These are phyloP conservation scores for Onychostruthus taczanowskii DNA, from an alignment of 2,113 vertebrate species.

Conservation along the genomic window DNA sequence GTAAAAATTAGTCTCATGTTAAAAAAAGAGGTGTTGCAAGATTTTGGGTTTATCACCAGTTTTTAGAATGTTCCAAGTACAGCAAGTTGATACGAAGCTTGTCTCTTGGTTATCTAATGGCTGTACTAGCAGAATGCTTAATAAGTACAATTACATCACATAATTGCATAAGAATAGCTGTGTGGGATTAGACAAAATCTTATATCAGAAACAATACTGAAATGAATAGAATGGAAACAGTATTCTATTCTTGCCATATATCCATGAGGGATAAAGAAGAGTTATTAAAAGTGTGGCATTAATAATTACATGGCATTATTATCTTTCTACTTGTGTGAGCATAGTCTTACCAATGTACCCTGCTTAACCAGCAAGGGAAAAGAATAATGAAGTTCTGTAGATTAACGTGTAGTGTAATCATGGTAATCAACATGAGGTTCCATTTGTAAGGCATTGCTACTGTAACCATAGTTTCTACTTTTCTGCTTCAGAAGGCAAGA, in stretches of 20 bases:
- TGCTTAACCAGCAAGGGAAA: neutral
- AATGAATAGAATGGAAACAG: neutral
- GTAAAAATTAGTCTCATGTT: neutral
- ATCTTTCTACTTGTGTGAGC: neutral
- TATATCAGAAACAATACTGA: neutral
- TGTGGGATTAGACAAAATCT: neutral
- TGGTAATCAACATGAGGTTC: neutral
- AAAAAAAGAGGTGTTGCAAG: neutral
- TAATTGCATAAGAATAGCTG: neutral
- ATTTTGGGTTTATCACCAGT: neutral
- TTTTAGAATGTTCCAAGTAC: neutral
- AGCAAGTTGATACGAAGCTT: neutral
- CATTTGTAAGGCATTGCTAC: neutral
- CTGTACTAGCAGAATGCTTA: neutral
- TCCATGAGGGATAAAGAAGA: neutral
- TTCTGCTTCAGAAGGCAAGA: neutral
- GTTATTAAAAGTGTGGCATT: neutral
- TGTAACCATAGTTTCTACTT: neutral
- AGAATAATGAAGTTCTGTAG: neutral
- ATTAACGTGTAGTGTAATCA: neutral
- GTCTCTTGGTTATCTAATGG: neutral
- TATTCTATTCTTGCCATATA: neutral
- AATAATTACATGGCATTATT: neutral
- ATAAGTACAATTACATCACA: neutral
- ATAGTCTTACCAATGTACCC: neutral